Conservation (phyloP, 35 echinoderm and acorn worm species). For the Patiria miniata region DNA sequence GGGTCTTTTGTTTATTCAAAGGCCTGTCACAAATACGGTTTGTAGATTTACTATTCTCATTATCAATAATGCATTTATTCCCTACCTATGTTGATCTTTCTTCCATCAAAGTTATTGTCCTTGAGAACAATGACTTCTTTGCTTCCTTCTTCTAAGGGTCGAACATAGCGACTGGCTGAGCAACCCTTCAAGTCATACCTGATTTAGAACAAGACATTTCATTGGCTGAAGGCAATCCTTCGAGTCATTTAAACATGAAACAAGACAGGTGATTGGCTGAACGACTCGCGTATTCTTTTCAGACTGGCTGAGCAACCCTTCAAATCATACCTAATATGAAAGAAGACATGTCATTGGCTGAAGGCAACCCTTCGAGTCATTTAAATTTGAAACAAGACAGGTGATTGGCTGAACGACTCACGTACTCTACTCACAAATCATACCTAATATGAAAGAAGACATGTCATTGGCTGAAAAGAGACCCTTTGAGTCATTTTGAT, state of each 20-base stretch:
- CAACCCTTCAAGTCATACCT: constrained; percentile 75
- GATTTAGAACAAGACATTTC: background rate
- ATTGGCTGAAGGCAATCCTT: background rate
- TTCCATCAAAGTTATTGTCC: constrained; percentile 54
- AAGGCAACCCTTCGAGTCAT: background rate
- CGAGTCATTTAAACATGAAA: too few species aligned
- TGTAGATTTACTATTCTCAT: too few species aligned
- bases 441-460: too few species aligned
- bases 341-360: background rate
- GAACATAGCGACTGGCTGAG: constrained; percentile 36
- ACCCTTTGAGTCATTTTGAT: too few species aligned
- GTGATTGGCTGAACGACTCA: too few species aligned
- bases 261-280: too few species aligned
- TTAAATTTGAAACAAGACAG: too few species aligned
- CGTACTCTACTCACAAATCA: too few species aligned
- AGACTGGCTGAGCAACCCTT: constrained; percentile 49
- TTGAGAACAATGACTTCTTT: constrained; percentile 49
- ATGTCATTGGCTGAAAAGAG: background rate
- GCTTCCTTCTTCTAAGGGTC: constrained; percentile 45
- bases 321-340: constrained; percentile 26
- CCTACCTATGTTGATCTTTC: constrained; percentile 45
- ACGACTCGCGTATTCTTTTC: too few species aligned
- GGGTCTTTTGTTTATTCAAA: too few species aligned
- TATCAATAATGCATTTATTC: too few species aligned
- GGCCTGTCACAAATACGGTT: too few species aligned